A percentile compares a stretch with the other conserved stretches of the same genome.
Evolutionary conservation across 64 coral and sea anemone genomes (phyloP).

Genomic region (Exaiptasia diaphana): DNA sequence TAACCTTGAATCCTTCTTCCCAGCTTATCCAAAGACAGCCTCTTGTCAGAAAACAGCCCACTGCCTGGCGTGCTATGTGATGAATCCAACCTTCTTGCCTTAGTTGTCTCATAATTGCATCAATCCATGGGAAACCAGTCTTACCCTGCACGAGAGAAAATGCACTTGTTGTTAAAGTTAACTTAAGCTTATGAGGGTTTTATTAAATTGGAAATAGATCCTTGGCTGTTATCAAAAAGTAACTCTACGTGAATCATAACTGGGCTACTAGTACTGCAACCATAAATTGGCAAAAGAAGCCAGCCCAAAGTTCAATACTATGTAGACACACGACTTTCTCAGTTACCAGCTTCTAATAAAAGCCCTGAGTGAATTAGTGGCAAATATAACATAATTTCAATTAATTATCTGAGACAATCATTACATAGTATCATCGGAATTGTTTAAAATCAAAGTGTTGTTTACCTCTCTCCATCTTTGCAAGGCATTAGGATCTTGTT

Average conservation of each 20-base stretch:
- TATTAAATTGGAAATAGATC: no score
- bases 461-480: slow-evolving; percentile 65
- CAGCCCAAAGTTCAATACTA: no score
- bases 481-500: slow-evolving; percentile 27
- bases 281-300: no score
- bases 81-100: slow-evolving; percentile 80
- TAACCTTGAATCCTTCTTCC: slow-evolving; percentile 95
- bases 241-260: no score
- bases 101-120: slow-evolving; percentile 87
- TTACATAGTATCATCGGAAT: not conserved
- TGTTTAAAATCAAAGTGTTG: not conserved
- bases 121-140: slow-evolving; percentile 97
- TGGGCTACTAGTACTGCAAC: no score
- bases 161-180: no score
- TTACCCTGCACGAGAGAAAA: slow-evolving; percentile 56
- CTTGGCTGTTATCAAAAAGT: no score
- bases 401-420: not conserved
- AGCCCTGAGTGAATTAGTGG: no score
- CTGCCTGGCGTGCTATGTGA: slow-evolving; percentile 81
- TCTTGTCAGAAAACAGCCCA: slow-evolving; percentile 91
- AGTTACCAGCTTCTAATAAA: no score
- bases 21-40: slow-evolving; percentile 95
- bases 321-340: no score
- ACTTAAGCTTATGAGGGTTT: no score
- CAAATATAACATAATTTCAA: not conserved